Evolutionary conservation across 2,888 invertebrate species (phyloP).

Genomic region (Tenthredo amoena): DNA sequence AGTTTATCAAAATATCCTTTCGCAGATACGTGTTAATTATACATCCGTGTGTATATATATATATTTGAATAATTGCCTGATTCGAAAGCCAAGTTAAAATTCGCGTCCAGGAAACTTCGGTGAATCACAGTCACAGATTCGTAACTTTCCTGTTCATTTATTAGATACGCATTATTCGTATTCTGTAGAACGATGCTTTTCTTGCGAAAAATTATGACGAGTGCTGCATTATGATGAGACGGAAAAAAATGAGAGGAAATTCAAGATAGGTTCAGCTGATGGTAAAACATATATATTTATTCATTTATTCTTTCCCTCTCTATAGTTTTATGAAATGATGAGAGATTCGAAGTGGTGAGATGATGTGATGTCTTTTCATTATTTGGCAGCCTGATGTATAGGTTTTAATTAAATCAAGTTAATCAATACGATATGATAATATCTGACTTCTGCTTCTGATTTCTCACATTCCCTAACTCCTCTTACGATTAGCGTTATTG

Average conservation of each 20-base stretch:
- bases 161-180: not conserved
- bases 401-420: not conserved
- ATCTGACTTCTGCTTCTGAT: constrained; percentile 17
- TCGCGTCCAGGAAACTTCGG: not conserved
- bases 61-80: not conserved
- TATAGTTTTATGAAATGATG: constrained; percentile 26
- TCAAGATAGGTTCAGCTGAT: not conserved
- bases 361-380: not conserved
- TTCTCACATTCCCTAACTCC: not conserved
- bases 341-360: not conserved
- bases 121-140: not conserved
- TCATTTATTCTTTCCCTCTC: not conserved
- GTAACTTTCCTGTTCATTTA: not conserved
- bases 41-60: not conserved
- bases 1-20: not conserved
- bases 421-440: not conserved
- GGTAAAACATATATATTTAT: constrained; percentile 11
- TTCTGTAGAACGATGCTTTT: too few species aligned
- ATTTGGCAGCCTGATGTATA: not conserved
- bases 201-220: not conserved
- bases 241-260: not conserved
- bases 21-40: not conserved
- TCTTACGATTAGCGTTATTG: not conserved
- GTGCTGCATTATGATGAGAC: not conserved
- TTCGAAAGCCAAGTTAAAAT: not conserved